Percentiles rank a stretch among this genome's conserved stretches.
phyloP scores from a whole-genome alignment of 2,888 invertebrate species.

The Myopa tessellatipennis region DNA sequence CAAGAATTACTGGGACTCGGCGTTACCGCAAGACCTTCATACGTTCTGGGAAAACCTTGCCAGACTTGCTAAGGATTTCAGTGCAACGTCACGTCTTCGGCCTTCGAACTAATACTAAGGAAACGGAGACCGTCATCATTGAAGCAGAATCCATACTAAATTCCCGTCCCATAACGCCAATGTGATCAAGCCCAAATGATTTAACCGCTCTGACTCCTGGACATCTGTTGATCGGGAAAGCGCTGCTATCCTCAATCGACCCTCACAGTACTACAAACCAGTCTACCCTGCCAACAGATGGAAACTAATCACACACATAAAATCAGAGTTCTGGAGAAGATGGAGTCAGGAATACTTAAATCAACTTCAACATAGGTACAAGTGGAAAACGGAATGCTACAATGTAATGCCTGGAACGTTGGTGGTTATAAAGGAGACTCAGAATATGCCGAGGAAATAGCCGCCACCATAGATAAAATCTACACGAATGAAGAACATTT shows the following conservation, averaged over 20 bases:
- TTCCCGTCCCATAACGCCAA: neutral
- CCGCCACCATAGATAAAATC: no score
- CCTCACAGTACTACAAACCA: neutral
- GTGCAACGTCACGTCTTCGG: neutral
- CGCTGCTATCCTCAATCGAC: neutral
- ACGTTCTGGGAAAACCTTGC: neutral
- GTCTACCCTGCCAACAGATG: neutral
- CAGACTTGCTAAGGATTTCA: neutral
- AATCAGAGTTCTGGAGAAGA: neutral
- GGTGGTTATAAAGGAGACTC: neutral
- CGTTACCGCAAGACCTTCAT: constrained; percentile 17
- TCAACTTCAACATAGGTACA: neutral
- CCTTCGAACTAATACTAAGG: no score
- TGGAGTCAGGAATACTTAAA: neutral
- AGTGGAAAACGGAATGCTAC: neutral
- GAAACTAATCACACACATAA: neutral
- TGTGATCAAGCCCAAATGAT: neutral
- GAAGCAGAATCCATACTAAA: neutral
- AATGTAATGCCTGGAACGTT: neutral
- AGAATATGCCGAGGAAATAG: no score
- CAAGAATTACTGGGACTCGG: constrained; percentile 4
- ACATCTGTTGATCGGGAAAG: neutral
- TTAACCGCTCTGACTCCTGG: neutral
- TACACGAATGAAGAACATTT: no score
- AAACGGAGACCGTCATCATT: neutral